These are phyloP conservation scores for Myotis pilosus DNA, from an alignment of 2,797 vertebrate species.

Conservation along the genomic window DNA sequence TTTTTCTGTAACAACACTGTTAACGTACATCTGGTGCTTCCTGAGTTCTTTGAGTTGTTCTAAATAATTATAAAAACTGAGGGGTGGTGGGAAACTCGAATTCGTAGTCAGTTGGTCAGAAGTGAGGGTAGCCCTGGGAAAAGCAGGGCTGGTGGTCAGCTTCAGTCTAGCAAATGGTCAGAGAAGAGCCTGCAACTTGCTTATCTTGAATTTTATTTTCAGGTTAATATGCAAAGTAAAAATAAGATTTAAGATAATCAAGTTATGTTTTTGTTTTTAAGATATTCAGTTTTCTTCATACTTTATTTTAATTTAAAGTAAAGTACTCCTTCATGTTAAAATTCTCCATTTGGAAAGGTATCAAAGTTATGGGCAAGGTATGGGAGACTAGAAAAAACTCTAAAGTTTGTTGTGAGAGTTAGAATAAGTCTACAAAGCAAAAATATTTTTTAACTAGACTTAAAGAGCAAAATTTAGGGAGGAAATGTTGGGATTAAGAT, in stretches of 20 bases:
- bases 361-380: neutral
- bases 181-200: neutral
- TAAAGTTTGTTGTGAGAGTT: neutral
- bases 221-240: neutral
- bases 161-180: neutral
- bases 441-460: neutral
- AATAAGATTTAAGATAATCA: neutral
- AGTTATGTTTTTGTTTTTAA: neutral
- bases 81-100: neutral
- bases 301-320: conserved; percentile 5
- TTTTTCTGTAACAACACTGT: neutral
- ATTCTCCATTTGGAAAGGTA: neutral
- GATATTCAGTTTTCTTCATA: neutral
- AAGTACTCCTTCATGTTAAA: neutral
- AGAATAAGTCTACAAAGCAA: neutral
- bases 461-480: neutral
- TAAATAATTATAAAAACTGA: neutral
- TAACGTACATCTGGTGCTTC: neutral
- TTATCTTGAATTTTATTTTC: neutral
- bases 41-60: neutral
- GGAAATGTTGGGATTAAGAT: neutral
- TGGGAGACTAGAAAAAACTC: neutral
- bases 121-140: neutral
- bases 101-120: neutral
- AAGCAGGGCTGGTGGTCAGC: neutral